A percentile compares a stretch with the other conserved stretches of the same genome.
Evolutionary conservation across 2,888 invertebrate species (phyloP).

Genomic region (Reticulitermes lucifugus): DNA sequence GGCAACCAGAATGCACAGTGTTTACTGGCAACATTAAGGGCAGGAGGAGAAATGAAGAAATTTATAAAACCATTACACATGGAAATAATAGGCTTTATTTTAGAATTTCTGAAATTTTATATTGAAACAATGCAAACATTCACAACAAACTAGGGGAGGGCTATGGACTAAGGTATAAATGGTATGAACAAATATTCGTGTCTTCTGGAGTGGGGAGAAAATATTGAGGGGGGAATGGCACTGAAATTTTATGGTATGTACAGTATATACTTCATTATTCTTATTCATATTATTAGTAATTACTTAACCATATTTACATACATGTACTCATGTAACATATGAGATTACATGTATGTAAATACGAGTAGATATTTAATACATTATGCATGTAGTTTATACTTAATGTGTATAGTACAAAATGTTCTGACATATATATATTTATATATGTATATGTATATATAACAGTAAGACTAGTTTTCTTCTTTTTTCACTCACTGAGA

Average conservation of each 20-base stretch:
- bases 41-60: neutral
- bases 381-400: constrained; percentile 23
- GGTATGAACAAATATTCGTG: constrained; percentile 18
- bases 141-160: constrained; percentile 35
- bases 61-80: constrained; percentile 31
- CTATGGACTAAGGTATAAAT: constrained; percentile 19
- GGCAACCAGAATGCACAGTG: too few species aligned
- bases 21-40: too few species aligned
- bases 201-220: constrained; percentile 24
- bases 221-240: constrained; percentile 34
- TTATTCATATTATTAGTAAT: constrained; percentile 32
- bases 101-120: constrained; percentile 39
- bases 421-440: neutral
- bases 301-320: constrained; percentile 44
- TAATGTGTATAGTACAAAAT: constrained; percentile 24
- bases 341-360: constrained; percentile 38
- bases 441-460: constrained; percentile 1
- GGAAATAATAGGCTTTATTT: constrained; percentile 42
- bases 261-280: constrained; percentile 40
- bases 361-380: constrained; percentile 46
- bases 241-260: constrained; percentile 41
- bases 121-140: constrained; percentile 42
- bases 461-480: constrained; percentile 17
- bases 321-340: constrained; percentile 40
- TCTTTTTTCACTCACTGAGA: constrained; percentile 11